phyloP scores from a whole-genome alignment of 2,113 vertebrate genomes.

The Hippocampus abdominalis region DNA sequence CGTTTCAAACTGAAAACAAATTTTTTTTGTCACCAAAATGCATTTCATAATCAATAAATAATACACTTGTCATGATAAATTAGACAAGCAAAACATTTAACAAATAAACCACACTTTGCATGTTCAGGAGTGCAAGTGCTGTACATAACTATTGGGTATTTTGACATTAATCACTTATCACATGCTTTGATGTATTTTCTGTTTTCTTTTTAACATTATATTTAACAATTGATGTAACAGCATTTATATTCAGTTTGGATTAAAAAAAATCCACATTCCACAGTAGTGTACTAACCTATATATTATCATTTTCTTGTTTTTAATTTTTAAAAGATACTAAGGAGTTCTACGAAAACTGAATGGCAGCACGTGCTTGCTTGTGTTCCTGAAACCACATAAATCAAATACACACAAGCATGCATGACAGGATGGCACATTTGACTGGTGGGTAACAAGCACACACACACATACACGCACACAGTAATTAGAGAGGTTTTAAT shows the following conservation, averaged over 20 bases:
- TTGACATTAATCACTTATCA: too few species aligned
- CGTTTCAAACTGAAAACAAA: not conserved
- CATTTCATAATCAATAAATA: too few species aligned
- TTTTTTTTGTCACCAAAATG: not conserved
- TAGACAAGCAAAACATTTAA: not conserved
- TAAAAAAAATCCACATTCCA: too few species aligned
- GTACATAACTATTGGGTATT: too few species aligned
- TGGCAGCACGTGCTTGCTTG: not conserved
- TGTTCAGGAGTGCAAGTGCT: not conserved
- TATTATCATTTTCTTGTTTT: too few species aligned
- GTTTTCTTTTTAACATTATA: too few species aligned
- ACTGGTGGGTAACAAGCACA: not conserved
- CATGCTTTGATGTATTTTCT: not conserved
- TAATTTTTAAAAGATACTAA: too few species aligned
- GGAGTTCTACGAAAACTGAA: too few species aligned
- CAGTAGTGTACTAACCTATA: too few species aligned
- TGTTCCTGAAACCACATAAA: not conserved
- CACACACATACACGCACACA: not conserved
- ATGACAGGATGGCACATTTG: not conserved
- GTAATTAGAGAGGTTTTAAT: slow-evolving; percentile 5
- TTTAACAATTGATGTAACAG: too few species aligned
- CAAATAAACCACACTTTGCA: not conserved
- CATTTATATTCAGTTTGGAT: too few species aligned
- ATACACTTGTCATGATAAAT: too few species aligned
- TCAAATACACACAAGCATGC: not conserved